Conservation (phyloP, 2,797 vertebrate species). For the Gallinago nigripennis region DNA sequence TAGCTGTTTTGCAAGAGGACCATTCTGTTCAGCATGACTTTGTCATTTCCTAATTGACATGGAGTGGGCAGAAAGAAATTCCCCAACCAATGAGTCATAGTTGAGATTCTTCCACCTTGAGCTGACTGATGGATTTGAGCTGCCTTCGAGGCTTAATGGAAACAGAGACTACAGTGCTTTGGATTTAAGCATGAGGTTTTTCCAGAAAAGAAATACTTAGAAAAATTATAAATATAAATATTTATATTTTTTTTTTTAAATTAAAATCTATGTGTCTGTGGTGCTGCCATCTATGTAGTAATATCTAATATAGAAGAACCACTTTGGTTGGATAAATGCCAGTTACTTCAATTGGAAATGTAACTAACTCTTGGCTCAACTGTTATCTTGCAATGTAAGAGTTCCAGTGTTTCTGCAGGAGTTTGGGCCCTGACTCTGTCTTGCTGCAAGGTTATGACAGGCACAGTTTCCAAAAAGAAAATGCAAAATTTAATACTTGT, state of each 20-base stretch:
- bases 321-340: not conserved
- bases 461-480: not conserved
- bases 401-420: not conserved
- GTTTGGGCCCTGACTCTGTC: not conserved
- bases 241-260: not conserved
- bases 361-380: not conserved
- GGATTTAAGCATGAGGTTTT: not conserved
- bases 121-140: not conserved
- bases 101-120: not conserved
- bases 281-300: not conserved
- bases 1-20: not conserved
- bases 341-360: not conserved
- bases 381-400: not conserved
- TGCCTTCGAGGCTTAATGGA: not conserved
- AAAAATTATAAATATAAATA: not conserved
- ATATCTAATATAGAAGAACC: not conserved
- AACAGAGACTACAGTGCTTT: not conserved
- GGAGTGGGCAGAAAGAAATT: not conserved
- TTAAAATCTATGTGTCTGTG: not conserved
- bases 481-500: not conserved
- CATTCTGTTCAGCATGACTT: not conserved
- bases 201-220: not conserved
- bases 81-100: accelerated
- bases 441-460: not conserved
- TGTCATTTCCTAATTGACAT: not conserved